These are phyloP conservation scores for Brachionus angularis DNA, from an alignment of 1,140 invertebrate genomes.

Conservation along the genomic window DNA sequence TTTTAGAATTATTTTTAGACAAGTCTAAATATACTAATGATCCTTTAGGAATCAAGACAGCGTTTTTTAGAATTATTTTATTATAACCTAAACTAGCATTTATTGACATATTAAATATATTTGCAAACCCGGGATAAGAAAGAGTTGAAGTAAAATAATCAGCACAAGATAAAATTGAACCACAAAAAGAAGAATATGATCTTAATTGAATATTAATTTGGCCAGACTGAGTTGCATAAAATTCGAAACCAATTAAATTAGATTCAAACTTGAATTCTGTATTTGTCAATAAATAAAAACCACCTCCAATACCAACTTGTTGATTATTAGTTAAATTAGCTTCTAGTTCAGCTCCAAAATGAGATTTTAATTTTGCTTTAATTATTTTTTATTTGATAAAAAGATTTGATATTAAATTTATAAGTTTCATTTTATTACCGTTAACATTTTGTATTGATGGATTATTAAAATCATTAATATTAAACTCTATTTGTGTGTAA, in stretches of 20 bases:
- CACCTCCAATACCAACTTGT: too few relatives aligned
- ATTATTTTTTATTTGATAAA: too few relatives aligned
- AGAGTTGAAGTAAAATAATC: not conserved
- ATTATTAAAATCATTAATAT: too few relatives aligned
- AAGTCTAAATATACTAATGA: not conserved
- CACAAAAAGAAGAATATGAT: not conserved
- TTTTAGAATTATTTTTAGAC: too few relatives aligned
- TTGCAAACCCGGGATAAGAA: too few relatives aligned
- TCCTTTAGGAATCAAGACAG: not conserved
- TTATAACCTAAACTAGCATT: not conserved
- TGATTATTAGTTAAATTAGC: too few relatives aligned
- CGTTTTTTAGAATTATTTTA: not conserved
- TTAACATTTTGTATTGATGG: too few relatives aligned
- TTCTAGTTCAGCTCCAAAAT: too few relatives aligned
- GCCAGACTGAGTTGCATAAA: not conserved
- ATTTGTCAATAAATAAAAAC: constrained; percentile 4
- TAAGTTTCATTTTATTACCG: too few relatives aligned
- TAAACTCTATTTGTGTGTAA: too few relatives aligned
- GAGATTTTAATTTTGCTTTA: too few relatives aligned
- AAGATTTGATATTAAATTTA: too few relatives aligned
- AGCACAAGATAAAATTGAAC: not conserved
- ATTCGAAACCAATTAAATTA: constrained; percentile 1
- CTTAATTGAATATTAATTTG: not conserved
- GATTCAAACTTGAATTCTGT: constrained; percentile 1
- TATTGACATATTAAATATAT: not conserved